Evolutionary conservation across 2,888 invertebrate species (phyloP).

Genomic region (Nowickia ferox): DNA sequence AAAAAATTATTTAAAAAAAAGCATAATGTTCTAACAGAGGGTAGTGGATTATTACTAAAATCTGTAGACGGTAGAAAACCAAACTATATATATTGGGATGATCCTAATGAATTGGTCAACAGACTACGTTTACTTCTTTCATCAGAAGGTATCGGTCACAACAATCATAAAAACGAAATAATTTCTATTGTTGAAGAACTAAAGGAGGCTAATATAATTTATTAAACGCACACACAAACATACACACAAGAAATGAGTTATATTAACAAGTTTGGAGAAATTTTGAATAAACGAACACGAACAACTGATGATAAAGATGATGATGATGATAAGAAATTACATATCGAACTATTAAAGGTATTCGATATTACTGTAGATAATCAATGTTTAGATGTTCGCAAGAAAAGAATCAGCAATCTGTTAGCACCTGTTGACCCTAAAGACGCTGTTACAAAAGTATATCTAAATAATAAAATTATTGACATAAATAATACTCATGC

Average conservation of each 20-base stretch:
- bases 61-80: too few relatives aligned
- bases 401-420: slow-evolving; percentile 27
- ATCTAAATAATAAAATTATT: slow-evolving; percentile 9
- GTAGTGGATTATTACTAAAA: too few relatives aligned
- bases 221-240: neutral
- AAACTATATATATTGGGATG: neutral
- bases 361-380: neutral
- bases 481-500: too few relatives aligned
- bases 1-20: neutral
- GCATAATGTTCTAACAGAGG: too few relatives aligned
- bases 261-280: neutral
- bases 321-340: slow-evolving; percentile 28
- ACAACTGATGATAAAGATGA: slow-evolving; percentile 43
- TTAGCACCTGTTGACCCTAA: slow-evolving; percentile 32
- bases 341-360: neutral
- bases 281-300: too few relatives aligned
- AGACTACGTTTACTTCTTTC: neutral
- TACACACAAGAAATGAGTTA: neutral
- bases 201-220: slow-evolving; percentile 54
- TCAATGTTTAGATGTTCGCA: neutral
- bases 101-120: neutral
- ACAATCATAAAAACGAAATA: slow-evolving; percentile 62
- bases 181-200: slow-evolving; percentile 48
- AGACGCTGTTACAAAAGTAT: slow-evolving; percentile 32
- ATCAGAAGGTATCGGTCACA: slow-evolving; percentile 74